Evolutionary conservation across 2,113 vertebrate genomes (phyloP).

Genomic region (Solea solea): DNA sequence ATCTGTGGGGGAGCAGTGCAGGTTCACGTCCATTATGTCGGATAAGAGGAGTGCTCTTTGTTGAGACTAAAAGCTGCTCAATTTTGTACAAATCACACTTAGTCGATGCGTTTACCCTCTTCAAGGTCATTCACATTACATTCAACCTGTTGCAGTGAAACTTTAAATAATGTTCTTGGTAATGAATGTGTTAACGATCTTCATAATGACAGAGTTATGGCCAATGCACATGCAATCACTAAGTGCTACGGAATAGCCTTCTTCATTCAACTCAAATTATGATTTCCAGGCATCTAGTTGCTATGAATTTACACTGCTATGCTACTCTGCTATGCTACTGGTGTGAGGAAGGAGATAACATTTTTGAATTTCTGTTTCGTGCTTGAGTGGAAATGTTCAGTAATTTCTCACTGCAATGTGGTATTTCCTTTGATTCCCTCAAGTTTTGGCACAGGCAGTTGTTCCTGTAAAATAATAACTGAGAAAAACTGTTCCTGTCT

Average conservation of each 20-base stretch:
- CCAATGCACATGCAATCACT: conserved; percentile 3
- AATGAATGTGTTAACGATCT: conserved; percentile 40
- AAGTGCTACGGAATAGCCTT: conserved; percentile 19
- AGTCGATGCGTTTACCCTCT: conserved; percentile 41
- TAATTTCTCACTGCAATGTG: neutral
- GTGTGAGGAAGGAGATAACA: conserved; percentile 7
- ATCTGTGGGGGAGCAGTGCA: conserved; percentile 70
- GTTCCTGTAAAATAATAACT: conserved; percentile 21
- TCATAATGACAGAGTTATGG: conserved; percentile 9
- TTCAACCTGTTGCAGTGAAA: conserved; percentile 36
- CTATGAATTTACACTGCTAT: conserved; percentile 32
- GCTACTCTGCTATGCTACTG: neutral
- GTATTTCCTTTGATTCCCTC: neutral
- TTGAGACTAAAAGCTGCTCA: conserved; percentile 58
- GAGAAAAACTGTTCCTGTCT: conserved; percentile 11
- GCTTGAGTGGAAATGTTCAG: neutral
- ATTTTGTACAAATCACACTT: conserved; percentile 54
- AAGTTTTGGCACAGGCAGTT: neutral
- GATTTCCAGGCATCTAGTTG: conserved; percentile 14
- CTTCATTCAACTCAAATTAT: conserved; percentile 13
- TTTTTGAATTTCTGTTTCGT: neutral
- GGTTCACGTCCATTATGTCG: conserved; percentile 70
- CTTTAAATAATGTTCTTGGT: conserved; percentile 39
- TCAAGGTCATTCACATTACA: conserved; percentile 58
- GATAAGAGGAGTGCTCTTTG: conserved; percentile 66